phyloP scores from a whole-genome alignment of 2,113 vertebrate species.

The Oryzias celebensis region DNA sequence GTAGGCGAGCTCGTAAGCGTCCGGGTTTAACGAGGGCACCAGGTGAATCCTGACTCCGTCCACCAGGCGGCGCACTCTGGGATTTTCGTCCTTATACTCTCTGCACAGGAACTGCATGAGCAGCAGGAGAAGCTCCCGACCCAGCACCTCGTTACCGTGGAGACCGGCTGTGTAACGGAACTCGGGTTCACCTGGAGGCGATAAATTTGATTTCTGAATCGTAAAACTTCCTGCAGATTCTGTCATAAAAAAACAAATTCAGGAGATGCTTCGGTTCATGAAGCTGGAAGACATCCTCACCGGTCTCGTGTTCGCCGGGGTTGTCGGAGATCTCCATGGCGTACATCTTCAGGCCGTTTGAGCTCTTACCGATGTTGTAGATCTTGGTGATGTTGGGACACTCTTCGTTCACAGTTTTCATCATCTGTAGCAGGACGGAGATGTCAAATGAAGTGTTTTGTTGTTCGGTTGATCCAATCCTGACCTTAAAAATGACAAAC shows the following conservation, averaged over 20 bases:
- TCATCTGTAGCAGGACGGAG: constrained; percentile 78
- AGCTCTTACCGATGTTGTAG: constrained; percentile 94
- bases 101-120: constrained; percentile 96
- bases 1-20: constrained; percentile 88
- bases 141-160: constrained; percentile 91
- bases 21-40: constrained; percentile 91
- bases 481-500: neutral
- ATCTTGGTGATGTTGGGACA: constrained; percentile 94
- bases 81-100: constrained; percentile 90
- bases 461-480: neutral
- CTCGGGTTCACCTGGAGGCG: constrained; percentile 86
- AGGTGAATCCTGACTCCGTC: constrained; percentile 91
- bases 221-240: neutral
- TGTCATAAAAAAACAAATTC: neutral
- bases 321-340: constrained; percentile 96
- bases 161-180: constrained; percentile 93
- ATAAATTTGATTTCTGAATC: too few species aligned
- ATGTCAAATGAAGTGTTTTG: neutral
- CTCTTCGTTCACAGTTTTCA: constrained; percentile 93
- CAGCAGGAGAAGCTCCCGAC: constrained; percentile 89
- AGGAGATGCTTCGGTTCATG: neutral
- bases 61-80: constrained; percentile 86
- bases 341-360: constrained; percentile 88
- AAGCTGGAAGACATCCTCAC: constrained; percentile 37
- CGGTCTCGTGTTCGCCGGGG: constrained; percentile 90